A percentile compares a stretch with the other conserved stretches of the same genome.
These are phyloP conservation scores for Drosophila bocqueti DNA, from an alignment of 1,140 invertebrate species.

Conservation along the genomic window DNA sequence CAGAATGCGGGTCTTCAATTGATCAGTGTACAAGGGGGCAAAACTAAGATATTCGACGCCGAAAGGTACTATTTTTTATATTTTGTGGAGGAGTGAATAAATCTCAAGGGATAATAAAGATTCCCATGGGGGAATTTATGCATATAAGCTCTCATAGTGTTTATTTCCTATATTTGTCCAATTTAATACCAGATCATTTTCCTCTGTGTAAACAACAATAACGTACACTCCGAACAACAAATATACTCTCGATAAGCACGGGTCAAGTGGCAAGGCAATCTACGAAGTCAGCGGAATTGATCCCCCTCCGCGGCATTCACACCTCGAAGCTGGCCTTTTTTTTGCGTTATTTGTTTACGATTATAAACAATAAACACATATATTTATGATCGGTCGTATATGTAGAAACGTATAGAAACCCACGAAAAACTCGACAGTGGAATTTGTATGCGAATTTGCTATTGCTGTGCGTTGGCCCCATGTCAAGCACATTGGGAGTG, in stretches of 20 bases:
- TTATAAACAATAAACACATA: conserved; percentile 59
- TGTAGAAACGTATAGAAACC: conserved; percentile 44
- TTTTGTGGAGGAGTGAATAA: neutral
- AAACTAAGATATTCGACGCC: neutral
- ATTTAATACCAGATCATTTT: neutral
- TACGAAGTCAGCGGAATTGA: neutral
- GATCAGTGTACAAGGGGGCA: neutral
- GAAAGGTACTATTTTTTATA: neutral
- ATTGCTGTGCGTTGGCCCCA: neutral
- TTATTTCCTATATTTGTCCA: neutral
- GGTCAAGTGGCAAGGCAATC: conserved; percentile 38
- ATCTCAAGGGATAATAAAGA: neutral
- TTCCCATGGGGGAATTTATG: neutral
- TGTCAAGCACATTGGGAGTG: conserved; percentile 41
- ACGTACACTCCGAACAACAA: conserved; percentile 4
- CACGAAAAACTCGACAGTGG: conserved; percentile 20
- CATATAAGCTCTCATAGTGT: neutral
- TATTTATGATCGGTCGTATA: conserved; percentile 58
- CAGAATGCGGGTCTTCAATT: conserved; percentile 6
- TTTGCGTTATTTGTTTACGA: conserved; percentile 48
- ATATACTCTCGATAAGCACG: conserved; percentile 2
- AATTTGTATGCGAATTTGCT: conserved; percentile 51
- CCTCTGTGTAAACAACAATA: conserved; percentile 1
- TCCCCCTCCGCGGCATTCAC: conserved; percentile 3
- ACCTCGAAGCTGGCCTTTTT: conserved; percentile 14